Evolutionary conservation across 2,888 invertebrate genomes (phyloP).

Genomic region (Heteropelma amictum): DNA sequence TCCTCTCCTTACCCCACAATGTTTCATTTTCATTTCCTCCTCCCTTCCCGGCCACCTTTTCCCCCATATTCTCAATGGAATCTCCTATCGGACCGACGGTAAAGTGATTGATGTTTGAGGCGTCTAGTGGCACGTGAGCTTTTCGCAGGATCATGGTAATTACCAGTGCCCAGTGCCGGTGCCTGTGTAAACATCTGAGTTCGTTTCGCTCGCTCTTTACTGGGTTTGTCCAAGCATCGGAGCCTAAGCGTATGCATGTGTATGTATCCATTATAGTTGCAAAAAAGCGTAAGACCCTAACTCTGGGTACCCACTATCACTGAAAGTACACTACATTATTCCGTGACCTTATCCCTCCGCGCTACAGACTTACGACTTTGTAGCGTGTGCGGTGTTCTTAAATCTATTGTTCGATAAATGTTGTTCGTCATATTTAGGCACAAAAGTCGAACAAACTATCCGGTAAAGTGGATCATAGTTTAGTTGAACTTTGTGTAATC

Average conservation of each 20-base stretch:
- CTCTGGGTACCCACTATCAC: not conserved
- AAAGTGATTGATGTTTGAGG: constrained; percentile 53
- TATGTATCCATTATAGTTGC: not conserved
- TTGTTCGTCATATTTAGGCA: too few relatives aligned
- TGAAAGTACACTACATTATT: constrained; percentile 21
- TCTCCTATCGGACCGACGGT: constrained; percentile 42
- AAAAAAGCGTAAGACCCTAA: not conserved
- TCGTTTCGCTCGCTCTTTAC: constrained; percentile 30
- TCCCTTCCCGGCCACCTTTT: constrained; percentile 3
- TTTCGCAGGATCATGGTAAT: constrained; percentile 48
- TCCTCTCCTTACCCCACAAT: constrained; percentile 1
- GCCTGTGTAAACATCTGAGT: constrained; percentile 41
- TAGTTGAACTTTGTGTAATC: not conserved
- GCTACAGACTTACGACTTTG: constrained; percentile 5
- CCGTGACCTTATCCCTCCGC: constrained; percentile 29
- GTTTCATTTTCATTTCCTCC: constrained; percentile 14
- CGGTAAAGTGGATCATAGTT: not conserved
- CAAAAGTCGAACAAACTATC: not conserved
- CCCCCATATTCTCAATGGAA: constrained; percentile 14
- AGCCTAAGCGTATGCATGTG: too few relatives aligned
- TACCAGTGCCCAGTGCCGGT: constrained; percentile 37
- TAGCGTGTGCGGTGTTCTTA: not conserved
- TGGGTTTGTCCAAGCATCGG: not conserved
- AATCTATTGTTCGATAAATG: not conserved
- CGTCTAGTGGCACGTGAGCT: constrained; percentile 52